Conservation (phyloP, 1,140 invertebrate genomes). For the Cyclargus thomasi region DNA sequence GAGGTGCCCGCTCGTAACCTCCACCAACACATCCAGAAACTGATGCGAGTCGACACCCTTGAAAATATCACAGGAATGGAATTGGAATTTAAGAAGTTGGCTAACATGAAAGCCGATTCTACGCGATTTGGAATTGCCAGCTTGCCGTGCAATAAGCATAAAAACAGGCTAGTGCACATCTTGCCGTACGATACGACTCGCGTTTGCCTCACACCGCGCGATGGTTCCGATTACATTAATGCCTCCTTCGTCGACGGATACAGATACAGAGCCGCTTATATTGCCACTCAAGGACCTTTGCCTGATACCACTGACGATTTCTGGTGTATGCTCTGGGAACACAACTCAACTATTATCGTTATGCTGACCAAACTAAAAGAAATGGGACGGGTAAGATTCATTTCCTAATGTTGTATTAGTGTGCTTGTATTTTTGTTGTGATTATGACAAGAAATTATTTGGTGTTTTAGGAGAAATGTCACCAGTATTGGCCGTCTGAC, state of each 20-base stretch:
- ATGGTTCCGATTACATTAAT: constrained; percentile 99
- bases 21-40: constrained; percentile 94
- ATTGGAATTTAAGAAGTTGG: constrained; percentile 97
- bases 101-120: constrained; percentile 95
- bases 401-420: constrained; percentile 22
- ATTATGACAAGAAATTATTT: constrained; percentile 1
- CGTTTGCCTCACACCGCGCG: constrained; percentile 94
- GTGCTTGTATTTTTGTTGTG: constrained; percentile 19
- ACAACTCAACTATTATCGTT: constrained; percentile 99
- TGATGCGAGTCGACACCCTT: constrained; percentile 86
- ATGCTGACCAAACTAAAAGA: constrained; percentile 99
- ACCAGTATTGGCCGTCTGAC: constrained; percentile 99
- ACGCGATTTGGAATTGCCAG: constrained; percentile 96
- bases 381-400: constrained; percentile 89
- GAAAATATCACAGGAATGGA: constrained; percentile 97
- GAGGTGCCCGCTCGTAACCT: constrained; percentile 94
- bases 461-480: constrained; percentile 91
- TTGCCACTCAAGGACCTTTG: constrained; percentile 98
- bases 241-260: constrained; percentile 98
- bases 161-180: constrained; percentile 98
- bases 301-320: constrained; percentile 98
- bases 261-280: constrained; percentile 93
- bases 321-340: constrained; percentile 99
- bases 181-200: constrained; percentile 97
- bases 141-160: constrained; percentile 97